phyloP scores from a whole-genome alignment of 2,113 vertebrate genomes.

The Muntiacus muntjak region DNA sequence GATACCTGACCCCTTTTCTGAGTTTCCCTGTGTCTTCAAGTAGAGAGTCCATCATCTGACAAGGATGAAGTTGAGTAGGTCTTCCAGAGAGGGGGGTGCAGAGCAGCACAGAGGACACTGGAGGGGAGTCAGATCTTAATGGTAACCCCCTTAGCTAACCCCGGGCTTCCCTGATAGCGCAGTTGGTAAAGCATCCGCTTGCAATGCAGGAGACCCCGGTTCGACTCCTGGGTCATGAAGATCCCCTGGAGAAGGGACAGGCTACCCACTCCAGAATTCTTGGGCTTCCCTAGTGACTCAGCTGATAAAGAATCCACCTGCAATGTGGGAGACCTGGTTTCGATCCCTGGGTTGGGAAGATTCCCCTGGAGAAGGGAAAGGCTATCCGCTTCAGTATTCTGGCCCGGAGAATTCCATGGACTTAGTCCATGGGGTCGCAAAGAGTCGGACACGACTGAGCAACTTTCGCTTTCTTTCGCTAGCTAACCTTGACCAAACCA shows the following conservation, averaged over 20 bases:
- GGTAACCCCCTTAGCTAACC: not conserved
- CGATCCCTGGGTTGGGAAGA: too few relatives aligned
- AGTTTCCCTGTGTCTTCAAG: not conserved
- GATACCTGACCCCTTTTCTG: not conserved
- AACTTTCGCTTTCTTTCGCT: not conserved
- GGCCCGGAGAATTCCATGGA: not conserved
- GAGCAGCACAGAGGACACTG: not conserved
- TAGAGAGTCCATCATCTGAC: not conserved
- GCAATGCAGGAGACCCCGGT: not conserved
- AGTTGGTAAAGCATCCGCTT: not conserved
- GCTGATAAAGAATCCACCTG: too few relatives aligned
- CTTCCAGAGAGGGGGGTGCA: not conserved
- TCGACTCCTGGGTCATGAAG: not conserved
- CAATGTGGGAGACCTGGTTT: too few relatives aligned
- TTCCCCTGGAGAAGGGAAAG: not conserved
- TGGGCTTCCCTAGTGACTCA: too few relatives aligned
- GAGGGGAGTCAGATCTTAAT: fast-evolving
- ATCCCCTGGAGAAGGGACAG: not conserved
- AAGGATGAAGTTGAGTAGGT: not conserved
- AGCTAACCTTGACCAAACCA: not conserved
- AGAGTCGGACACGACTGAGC: not conserved
- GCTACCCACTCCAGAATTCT: not conserved
- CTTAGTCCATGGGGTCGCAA: not conserved
- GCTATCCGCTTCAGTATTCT: not conserved
- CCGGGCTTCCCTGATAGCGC: not conserved